Base-by-base conservation (phyloP, 2,888 invertebrate genomes). In the Drosophila gaucha region DNA sequence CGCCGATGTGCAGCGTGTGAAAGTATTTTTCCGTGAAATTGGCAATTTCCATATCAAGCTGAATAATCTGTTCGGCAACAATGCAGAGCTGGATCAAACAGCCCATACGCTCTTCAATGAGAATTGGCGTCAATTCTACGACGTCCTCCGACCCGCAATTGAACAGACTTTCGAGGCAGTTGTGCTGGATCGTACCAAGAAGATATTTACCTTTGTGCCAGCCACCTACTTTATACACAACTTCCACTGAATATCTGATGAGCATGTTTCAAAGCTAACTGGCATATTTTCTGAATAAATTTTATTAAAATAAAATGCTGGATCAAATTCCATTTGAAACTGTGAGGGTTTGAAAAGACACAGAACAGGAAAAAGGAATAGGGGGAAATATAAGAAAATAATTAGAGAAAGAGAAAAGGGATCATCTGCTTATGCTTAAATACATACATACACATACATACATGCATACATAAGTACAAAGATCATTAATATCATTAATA, bases 101-200 rank as follows among this genome's bases (percentile, higher is more conserved):
- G 94, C 95, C 2, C 95, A 95, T 82, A 93, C 93, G 6, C 94
- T 95, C 74, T 92, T 95, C 68, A 95, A 95, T 88, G 94, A 94
- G 12, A 95, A 95, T 89, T 95, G 95, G 95, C 92, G 93, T 24
- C 93, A 94, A 39, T 94, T 95, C 1, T 93, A 94, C 0, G 94
- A 94, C 76, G 93, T 95, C 1, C 89, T 95, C 50, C 93, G 94
- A 74, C 95, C 95, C 26, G 94, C 94, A 65, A 91, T 95, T 70
- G 93, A 94, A 3, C 94, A 94, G 89, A 94, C 95, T 3, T 94
- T 95, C 41, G 93, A 94, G 90, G 94, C 94, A 66, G 94, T 95
- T 67, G 92, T 95, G 84, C 90, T 94, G 22, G 93, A 93, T 43
- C 94, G 95, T 69, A 91, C 94, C 87, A 93, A 93, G 85, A 93